phyloP scores from a whole-genome alignment of 2,888 invertebrate genomes.

The Pristionchus fissidentatus region DNA sequence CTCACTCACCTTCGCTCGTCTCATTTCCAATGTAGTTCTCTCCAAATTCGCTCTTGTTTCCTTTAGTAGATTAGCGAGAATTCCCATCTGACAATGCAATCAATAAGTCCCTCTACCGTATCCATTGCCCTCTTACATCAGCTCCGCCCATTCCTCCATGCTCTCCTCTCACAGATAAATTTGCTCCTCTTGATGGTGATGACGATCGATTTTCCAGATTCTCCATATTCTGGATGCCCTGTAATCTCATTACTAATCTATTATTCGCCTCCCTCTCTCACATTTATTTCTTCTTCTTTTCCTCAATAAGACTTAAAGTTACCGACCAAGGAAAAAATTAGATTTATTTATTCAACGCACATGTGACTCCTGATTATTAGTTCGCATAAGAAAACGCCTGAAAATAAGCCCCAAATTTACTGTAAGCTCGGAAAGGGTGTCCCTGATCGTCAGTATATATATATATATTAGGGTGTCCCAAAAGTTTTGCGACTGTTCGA shows the following conservation, averaged over 20 bases:
- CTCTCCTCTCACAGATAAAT: background rate
- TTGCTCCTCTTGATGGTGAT: background rate
- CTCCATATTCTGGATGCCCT: conserved; percentile 41
- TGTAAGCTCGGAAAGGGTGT: too few species aligned
- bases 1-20: conserved; percentile 28
- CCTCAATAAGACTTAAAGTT: too few species aligned
- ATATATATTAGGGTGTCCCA: too few species aligned
- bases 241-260: background rate
- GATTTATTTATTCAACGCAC: too few species aligned
- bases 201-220: background rate
- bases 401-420: too few species aligned
- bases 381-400: too few species aligned
- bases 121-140: background rate
- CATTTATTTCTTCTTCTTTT: too few species aligned
- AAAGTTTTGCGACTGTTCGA: too few species aligned
- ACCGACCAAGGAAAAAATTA: too few species aligned
- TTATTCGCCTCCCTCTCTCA: background rate
- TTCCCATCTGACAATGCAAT: conserved; percentile 3
- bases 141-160: background rate
- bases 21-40: conserved; percentile 42
- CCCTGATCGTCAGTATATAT: too few species aligned
- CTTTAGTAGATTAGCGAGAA: conserved; percentile 3
- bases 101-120: background rate
- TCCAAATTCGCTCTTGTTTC: background rate
- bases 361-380: too few species aligned